Conservation (phyloP, 2,888 invertebrate genomes). For the Lycophotia porphyrea region DNA sequence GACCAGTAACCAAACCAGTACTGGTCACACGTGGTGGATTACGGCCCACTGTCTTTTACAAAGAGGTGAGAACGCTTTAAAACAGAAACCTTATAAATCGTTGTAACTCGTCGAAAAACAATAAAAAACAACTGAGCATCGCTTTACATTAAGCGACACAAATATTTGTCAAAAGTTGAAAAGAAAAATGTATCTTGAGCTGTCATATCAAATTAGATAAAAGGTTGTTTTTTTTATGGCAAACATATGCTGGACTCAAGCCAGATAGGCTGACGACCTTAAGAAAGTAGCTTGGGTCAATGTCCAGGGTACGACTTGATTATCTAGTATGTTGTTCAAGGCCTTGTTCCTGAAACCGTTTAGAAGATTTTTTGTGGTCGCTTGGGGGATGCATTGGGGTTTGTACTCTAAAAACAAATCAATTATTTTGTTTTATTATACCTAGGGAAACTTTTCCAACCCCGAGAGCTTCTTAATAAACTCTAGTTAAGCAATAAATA, state of each 20-base stretch:
- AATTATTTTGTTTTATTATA: background rate
- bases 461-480: background rate
- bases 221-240: slow-evolving; percentile 25
- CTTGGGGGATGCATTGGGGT: background rate
- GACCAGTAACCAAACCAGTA: no score
- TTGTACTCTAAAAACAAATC: background rate
- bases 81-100: background rate
- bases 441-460: background rate
- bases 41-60: background rate
- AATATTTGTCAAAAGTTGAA: slow-evolving; percentile 9
- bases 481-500: no score
- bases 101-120: background rate
- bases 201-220: slow-evolving; percentile 31
- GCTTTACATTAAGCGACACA: background rate
- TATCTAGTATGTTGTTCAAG: background rate
- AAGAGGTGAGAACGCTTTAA: background rate
- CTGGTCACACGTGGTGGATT: background rate
- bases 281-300: background rate
- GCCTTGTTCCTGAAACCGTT: background rate
- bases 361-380: background rate
- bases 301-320: background rate
- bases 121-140: background rate
- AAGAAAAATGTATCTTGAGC: background rate
- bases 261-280: slow-evolving; percentile 22
- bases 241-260: slow-evolving; percentile 33